Conservation (phyloP, 2,888 invertebrate species). For the Lepidocyrtoides sp. region DNA sequence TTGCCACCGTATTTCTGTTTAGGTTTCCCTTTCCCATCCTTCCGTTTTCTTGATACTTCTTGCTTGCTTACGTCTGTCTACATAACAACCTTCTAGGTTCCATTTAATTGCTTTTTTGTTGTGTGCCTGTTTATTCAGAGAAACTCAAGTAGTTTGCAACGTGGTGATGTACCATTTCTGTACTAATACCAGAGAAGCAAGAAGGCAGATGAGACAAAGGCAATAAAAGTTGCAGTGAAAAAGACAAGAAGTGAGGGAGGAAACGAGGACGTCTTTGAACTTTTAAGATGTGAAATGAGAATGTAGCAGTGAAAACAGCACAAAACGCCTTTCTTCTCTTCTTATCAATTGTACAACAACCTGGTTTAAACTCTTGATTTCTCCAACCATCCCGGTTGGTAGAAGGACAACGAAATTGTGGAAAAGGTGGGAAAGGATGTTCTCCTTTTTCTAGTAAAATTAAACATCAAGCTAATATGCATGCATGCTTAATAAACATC, state of each 20-base stretch:
- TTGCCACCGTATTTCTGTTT: neutral
- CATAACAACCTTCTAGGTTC: slow-evolving; percentile 6
- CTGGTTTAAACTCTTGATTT: slow-evolving; percentile 34
- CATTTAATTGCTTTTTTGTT: slow-evolving; percentile 68
- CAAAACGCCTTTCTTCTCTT: neutral
- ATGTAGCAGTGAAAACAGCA: neutral
- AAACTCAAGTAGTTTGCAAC: neutral
- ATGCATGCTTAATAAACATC: slow-evolving; percentile 3
- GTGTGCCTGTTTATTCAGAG: slow-evolving; percentile 51
- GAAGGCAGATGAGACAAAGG: slow-evolving; percentile 14
- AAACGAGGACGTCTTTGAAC: neutral
- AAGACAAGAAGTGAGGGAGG: neutral
- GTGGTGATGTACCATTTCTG: too few relatives aligned
- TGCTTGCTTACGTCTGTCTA: slow-evolving; percentile 20
- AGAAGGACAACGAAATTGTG: slow-evolving; percentile 18
- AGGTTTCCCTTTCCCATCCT: neutral
- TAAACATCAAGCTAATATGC: slow-evolving; percentile 26
- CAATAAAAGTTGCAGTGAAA: slow-evolving; percentile 40
- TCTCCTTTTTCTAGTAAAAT: slow-evolving; percentile 11
- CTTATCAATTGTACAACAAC: slow-evolving; percentile 15
- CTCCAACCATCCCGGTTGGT: neutral
- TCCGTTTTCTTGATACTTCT: neutral
- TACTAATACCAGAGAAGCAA: neutral
- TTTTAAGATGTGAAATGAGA: neutral
- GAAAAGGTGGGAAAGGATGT: neutral